Percentiles rank a stretch among this genome's conserved stretches.
Conservation (phyloP, 2,888 invertebrate genomes). For the Ectemnius cavifrons region DNA sequence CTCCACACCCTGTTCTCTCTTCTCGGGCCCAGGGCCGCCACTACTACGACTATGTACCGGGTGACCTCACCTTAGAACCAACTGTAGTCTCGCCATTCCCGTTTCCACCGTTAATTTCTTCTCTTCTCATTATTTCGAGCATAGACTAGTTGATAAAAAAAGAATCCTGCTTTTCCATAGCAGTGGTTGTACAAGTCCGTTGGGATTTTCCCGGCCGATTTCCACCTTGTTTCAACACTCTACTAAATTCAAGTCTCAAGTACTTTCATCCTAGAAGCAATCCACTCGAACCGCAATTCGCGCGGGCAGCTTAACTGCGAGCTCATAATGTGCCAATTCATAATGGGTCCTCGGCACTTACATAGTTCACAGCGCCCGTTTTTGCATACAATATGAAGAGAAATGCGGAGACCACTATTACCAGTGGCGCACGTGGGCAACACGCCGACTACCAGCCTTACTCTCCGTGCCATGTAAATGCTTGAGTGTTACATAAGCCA, state of each 20-base stretch:
- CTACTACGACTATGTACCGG: slow-evolving; percentile 51
- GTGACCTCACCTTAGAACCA: slow-evolving; percentile 32
- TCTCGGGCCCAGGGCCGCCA: slow-evolving; percentile 37
- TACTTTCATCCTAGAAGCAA: not conserved
- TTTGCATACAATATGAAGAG: slow-evolving; percentile 7
- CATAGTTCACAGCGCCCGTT: not conserved
- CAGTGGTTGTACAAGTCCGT: too few species aligned
- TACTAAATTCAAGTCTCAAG: not conserved
- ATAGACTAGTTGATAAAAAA: too few species aligned
- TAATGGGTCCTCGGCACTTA: not conserved
- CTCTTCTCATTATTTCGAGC: not conserved
- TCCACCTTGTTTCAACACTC: not conserved
- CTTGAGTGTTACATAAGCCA: not conserved
- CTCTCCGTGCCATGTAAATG: not conserved
- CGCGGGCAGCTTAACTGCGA: not conserved
- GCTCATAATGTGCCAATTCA: slow-evolving; percentile 5
- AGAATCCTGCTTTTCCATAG: too few species aligned
- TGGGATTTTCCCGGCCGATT: not conserved
- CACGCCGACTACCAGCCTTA: not conserved
- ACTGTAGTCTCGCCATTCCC: not conserved
- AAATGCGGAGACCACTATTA: not conserved
- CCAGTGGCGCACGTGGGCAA: slow-evolving; percentile 12
- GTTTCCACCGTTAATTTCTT: not conserved
- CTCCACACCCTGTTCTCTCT: slow-evolving; percentile 55
- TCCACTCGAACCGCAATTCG: not conserved